Evolutionary conservation across 2,797 vertebrate species (phyloP).

Genomic region (Coilia nasus): DNA sequence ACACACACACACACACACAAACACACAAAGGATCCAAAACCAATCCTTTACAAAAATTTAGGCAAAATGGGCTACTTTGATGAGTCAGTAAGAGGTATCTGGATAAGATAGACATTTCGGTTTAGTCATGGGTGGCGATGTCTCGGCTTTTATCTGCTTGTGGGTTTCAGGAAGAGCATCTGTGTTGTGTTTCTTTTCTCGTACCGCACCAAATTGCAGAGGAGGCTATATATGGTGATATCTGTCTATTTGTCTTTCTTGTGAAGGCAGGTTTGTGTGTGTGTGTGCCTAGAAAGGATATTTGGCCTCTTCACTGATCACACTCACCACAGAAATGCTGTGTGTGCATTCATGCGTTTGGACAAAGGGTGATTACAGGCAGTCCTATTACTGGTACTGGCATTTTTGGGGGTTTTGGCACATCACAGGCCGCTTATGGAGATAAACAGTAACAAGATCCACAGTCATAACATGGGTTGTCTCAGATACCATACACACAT

Average conservation of each 20-base stretch:
- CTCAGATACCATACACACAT: not conserved
- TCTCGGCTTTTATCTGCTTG: not conserved
- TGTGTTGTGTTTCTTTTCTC: not conserved
- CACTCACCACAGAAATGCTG: conserved; percentile 4
- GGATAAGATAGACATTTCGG: not conserved
- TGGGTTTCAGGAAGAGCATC: conserved; percentile 6
- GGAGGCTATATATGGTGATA: conserved; percentile 8
- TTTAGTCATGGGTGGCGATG: not conserved
- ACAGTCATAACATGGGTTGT: not conserved
- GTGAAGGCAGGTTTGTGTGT: not conserved
- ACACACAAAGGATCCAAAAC: not conserved
- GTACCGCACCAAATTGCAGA: not conserved
- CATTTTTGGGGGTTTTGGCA: not conserved
- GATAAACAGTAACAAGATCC: not conserved
- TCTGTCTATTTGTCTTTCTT: not conserved
- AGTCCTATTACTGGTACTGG: not conserved
- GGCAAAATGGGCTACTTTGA: not conserved
- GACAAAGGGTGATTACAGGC: not conserved
- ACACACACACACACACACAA: not conserved
- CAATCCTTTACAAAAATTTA: not conserved
- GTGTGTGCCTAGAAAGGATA: not conserved
- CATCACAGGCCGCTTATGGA: not conserved
- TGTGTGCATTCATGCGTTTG: not conserved
- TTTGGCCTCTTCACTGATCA: not conserved
- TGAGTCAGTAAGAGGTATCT: conserved; percentile 7